A percentile compares a stretch with the other conserved stretches of the same genome.
Evolutionary conservation across 2,113 vertebrate species (phyloP).

Genomic region (Mirza zaza): DNA sequence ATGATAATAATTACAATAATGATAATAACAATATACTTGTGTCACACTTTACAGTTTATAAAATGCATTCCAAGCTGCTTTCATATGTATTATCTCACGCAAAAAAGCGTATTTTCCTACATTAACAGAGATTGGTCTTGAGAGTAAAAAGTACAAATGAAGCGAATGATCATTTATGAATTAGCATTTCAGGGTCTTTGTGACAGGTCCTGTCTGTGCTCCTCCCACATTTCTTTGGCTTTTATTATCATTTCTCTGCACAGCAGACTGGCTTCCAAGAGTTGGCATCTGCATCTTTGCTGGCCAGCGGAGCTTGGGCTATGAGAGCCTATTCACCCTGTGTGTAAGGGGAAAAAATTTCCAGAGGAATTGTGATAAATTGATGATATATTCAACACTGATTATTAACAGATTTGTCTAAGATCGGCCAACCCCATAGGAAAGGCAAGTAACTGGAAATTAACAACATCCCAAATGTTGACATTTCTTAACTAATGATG

Average conservation of each 20-base stretch:
- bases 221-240: background rate
- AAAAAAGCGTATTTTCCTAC: background rate
- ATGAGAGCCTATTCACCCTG: background rate
- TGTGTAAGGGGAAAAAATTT: background rate
- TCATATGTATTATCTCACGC: background rate
- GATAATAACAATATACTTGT: constrained; percentile 36
- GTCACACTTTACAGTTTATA: background rate
- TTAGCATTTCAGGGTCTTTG: background rate
- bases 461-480: background rate
- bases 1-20: constrained; percentile 36
- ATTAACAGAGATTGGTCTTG: background rate
- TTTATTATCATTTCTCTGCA: background rate
- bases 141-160: background rate
- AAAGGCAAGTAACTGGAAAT: background rate
- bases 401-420: constrained; percentile 1
- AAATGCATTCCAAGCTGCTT: constrained; percentile 5
- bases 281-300: background rate
- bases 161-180: background rate
- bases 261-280: no score
- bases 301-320: background rate
- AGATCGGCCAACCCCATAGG: background rate
- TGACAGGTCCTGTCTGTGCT: no score
- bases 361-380: background rate
- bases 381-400: background rate
- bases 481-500: background rate